Conservation (phyloP, 2,888 invertebrate species). For the Athalia cordata region DNA sequence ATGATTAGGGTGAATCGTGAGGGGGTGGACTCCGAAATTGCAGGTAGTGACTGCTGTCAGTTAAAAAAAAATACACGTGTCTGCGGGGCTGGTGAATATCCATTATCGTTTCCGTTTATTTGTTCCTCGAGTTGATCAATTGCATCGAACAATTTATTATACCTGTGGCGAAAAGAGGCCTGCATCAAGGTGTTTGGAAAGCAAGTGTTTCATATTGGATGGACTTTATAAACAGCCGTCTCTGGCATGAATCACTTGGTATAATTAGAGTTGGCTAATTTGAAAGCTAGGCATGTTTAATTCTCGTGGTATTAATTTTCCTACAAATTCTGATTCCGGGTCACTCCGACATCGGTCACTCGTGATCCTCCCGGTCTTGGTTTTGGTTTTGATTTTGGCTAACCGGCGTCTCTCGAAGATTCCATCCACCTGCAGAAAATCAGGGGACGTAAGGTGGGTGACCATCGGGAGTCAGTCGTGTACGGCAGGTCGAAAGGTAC, state of each 20-base stretch:
- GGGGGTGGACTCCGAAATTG: too few species aligned
- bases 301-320: neutral
- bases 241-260: neutral
- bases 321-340: slow-evolving; percentile 19
- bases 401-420: slow-evolving; percentile 33
- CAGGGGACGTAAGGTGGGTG: slow-evolving; percentile 10
- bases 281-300: neutral
- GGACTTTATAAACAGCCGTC: too few species aligned
- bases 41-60: too few species aligned
- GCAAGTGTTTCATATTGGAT: neutral
- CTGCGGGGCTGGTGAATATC: too few species aligned
- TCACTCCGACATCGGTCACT: neutral
- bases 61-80: too few species aligned
- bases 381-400: neutral
- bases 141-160: too few species aligned
- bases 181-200: too few species aligned
- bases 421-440: slow-evolving; percentile 24
- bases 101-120: too few species aligned
- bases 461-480: slow-evolving; percentile 31
- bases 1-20: too few species aligned
- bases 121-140: too few species aligned
- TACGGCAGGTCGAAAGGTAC: slow-evolving; percentile 55
- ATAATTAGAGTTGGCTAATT: neutral
- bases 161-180: too few species aligned
- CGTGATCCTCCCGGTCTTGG: neutral